Base-by-base conservation (phyloP, 2,113 vertebrate species). In the Eurystomus gularis region DNA sequence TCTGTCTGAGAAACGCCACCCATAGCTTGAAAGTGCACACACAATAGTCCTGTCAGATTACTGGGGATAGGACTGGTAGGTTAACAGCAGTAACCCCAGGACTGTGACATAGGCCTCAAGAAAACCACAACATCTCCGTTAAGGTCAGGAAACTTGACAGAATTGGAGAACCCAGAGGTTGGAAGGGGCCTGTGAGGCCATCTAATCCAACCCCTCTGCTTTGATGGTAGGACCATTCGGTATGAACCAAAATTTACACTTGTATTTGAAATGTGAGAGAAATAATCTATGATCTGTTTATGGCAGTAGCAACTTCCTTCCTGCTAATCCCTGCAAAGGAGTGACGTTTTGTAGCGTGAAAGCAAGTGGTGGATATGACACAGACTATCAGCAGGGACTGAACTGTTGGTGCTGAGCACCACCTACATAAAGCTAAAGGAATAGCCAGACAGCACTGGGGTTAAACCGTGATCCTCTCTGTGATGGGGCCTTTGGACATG, bases 211-310 rank as follows among this genome's bases (percentile, higher is more conserved):
- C 19, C 21, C 9, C 40, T 40, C 14, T 11, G 25, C 10, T 31
- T 2, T 6, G 2, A 35, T 21, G 10, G 9, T 31, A 31, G 23
- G 10, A 37, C 29, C 2, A 1, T n/a, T 55, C 29, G 39, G 24
- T 9, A 2, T 15, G 31, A 88, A 64, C 17, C 33, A 68, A 2
- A 40, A 17, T 77, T 62, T 61, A 37, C 29, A 31, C 29, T 79
- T 65, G 4, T 1, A 20, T 29, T 80, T 86, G n/a, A 90, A 83
- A 75, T 31, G 12, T 13, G 17, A 37, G 44, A 8, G 61, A 83
- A 92, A 37, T 25, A n/a, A 4, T 13, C 26, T 49, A n/a, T 61
- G 11, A 52, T 23, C 7, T 35, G 7, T 62, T 73, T 42, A 17
- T 5, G 17, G 57, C 48, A 57, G 21, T 35, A 42, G 28, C 28